phyloP scores from a whole-genome alignment of 1,140 invertebrate genomes.

The Idris sp. region DNA sequence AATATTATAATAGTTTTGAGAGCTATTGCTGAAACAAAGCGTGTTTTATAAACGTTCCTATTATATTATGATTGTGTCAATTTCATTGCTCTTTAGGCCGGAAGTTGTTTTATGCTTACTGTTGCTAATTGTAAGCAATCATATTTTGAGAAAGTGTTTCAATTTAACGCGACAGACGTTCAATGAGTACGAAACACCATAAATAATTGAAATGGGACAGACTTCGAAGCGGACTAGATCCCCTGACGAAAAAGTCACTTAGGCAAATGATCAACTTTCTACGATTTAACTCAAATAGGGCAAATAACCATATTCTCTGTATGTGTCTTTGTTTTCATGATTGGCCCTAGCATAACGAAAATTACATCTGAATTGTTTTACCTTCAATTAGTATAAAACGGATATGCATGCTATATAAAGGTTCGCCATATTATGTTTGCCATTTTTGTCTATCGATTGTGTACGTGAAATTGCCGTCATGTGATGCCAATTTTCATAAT shows the following conservation, averaged over 20 bases:
- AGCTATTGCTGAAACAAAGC: slow-evolving; percentile 27
- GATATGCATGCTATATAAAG: slow-evolving; percentile 16
- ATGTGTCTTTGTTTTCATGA: slow-evolving; percentile 11
- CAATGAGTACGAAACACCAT: slow-evolving; percentile 10
- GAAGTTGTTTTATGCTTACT: slow-evolving; percentile 35
- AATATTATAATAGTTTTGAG: slow-evolving; percentile 46
- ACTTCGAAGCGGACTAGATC: slow-evolving; percentile 14
- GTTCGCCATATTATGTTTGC: slow-evolving; percentile 26
- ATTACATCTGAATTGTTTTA: slow-evolving; percentile 44
- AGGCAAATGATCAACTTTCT: slow-evolving; percentile 35
- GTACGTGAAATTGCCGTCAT: slow-evolving; percentile 30
- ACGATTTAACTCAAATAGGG: slow-evolving; percentile 33
- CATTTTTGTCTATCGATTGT: slow-evolving; percentile 46
- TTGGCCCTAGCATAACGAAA: slow-evolving; percentile 41
- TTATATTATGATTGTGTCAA: slow-evolving; percentile 42
- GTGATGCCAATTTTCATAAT: slow-evolving; percentile 63
- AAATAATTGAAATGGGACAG: slow-evolving; percentile 23
- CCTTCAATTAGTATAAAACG: slow-evolving; percentile 42
- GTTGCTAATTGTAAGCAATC: no score
- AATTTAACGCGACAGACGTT: slow-evolving; percentile 28
- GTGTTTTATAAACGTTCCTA: slow-evolving; percentile 33
- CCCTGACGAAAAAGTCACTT: slow-evolving; percentile 44
- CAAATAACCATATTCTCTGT: slow-evolving; percentile 28
- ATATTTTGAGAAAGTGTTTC: slow-evolving; percentile 26
- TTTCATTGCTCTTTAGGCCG: slow-evolving; percentile 36